Conservation (phyloP, 53 echinoderm and acorn worm species). For the Astropecten irregularis region DNA sequence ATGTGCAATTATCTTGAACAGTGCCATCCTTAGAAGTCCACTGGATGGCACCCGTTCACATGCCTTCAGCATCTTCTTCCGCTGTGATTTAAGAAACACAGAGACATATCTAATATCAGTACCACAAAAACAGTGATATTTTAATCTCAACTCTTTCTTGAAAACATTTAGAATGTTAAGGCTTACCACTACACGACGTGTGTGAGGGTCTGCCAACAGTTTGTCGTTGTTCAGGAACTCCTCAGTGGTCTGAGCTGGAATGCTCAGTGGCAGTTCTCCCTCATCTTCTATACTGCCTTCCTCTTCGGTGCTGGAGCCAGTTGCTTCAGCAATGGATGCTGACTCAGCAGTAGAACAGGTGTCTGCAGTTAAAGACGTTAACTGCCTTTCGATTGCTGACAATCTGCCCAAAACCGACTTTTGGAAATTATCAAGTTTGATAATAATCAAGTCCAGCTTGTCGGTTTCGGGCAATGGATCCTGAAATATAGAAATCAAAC, state of each 20-base stretch:
- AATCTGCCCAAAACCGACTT: neutral
- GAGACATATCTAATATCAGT: constrained; percentile 2
- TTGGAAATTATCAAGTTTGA: neutral
- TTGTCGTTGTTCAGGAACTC: constrained; percentile 15
- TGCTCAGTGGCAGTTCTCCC: neutral
- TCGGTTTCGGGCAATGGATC: too few species aligned
- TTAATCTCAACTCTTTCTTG: neutral
- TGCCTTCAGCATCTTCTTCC: constrained; percentile 18
- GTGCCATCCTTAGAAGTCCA: constrained; percentile 17
- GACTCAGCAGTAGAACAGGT: too few species aligned
- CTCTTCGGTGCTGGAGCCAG: neutral
- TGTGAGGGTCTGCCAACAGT: constrained; percentile 8
- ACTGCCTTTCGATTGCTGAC: neutral
- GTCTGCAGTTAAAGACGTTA: neutral
- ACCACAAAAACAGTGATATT: constrained; percentile 37
- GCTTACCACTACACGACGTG: constrained; percentile 16
- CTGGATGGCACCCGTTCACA: constrained; percentile 4
- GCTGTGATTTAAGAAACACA: neutral
- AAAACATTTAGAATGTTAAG: neutral
- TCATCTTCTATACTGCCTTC: neutral
- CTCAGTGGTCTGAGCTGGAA: neutral
- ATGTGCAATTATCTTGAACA: constrained; percentile 15
- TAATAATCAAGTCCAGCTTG: neutral
- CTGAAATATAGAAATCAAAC: too few species aligned
- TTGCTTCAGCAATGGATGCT: neutral